phyloP scores from a whole-genome alignment of 2,113 vertebrate genomes.

The Herpetotheres cachinnans region DNA sequence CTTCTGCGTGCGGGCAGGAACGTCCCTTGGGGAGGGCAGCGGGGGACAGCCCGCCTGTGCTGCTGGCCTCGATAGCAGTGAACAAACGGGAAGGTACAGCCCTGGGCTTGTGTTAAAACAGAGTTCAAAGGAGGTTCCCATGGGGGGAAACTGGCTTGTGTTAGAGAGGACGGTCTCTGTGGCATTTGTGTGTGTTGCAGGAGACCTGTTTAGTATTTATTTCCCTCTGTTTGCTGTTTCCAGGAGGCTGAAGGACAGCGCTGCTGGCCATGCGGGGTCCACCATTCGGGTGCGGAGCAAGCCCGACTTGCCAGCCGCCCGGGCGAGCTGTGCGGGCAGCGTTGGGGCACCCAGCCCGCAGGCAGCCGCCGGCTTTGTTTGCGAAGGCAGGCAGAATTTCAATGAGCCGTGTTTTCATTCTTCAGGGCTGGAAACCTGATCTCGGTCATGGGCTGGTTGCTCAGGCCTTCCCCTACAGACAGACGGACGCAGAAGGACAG shows the following conservation, averaged over 20 bases:
- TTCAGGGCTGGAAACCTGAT: conserved; percentile 10
- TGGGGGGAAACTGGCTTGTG: not conserved
- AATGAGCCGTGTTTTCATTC: conserved; percentile 5
- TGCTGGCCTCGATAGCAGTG: not conserved
- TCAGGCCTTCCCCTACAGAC: not conserved
- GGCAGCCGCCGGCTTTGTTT: not conserved
- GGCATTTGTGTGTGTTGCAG: not conserved
- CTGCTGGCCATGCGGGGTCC: not conserved
- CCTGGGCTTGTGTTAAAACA: not conserved
- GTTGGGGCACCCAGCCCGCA: no score
- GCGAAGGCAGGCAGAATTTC: not conserved
- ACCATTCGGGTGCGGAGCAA: fast-evolving
- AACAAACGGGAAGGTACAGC: not conserved
- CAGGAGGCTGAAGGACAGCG: not conserved
- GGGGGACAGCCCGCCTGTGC: not conserved
- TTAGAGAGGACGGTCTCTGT: not conserved
- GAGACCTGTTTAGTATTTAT: not conserved
- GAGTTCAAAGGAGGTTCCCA: conserved; percentile 7
- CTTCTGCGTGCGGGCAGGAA: fast-evolving
- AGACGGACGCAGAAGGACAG: not conserved
- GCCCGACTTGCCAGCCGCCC: not conserved
- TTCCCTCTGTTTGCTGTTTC: not conserved
- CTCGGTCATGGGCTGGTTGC: not conserved
- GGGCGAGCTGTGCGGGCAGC: not conserved
- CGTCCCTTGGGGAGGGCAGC: not conserved